Conservation (phyloP, 2,797 vertebrate genomes). For the Lepus oiostolus region DNA sequence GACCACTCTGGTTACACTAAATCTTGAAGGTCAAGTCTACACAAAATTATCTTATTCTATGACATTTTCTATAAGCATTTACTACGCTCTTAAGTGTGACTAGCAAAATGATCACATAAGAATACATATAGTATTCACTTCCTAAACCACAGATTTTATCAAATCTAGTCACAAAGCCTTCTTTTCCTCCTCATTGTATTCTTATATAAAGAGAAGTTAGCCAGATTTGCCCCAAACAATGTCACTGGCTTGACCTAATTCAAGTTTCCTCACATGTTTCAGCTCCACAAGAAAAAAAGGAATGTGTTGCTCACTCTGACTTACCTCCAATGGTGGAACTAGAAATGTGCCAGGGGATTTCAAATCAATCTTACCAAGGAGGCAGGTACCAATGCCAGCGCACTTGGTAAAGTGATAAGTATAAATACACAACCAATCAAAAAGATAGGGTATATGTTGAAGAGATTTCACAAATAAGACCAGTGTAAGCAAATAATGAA, state of each 20-base stretch:
- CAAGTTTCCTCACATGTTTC: background rate
- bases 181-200: background rate
- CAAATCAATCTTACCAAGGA: too few relatives aligned
- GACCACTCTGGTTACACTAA: too few relatives aligned
- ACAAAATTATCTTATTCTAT: background rate
- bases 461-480: too few relatives aligned
- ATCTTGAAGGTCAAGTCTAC: background rate
- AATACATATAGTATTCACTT: background rate
- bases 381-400: too few relatives aligned
- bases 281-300: background rate
- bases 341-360: too few relatives aligned
- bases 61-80: background rate
- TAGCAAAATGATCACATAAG: background rate
- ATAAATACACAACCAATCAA: too few relatives aligned
- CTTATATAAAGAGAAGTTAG: background rate
- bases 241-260: background rate
- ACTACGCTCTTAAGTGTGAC: background rate
- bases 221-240: background rate
- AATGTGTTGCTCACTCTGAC: too few relatives aligned
- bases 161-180: background rate
- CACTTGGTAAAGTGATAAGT: too few relatives aligned
- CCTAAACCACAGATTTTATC: background rate
- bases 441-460: too few relatives aligned
- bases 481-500: too few relatives aligned
- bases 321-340: too few relatives aligned